These are phyloP conservation scores for Proteles cristata DNA, from an alignment of 2,113 vertebrate species.

Conservation along the genomic window DNA sequence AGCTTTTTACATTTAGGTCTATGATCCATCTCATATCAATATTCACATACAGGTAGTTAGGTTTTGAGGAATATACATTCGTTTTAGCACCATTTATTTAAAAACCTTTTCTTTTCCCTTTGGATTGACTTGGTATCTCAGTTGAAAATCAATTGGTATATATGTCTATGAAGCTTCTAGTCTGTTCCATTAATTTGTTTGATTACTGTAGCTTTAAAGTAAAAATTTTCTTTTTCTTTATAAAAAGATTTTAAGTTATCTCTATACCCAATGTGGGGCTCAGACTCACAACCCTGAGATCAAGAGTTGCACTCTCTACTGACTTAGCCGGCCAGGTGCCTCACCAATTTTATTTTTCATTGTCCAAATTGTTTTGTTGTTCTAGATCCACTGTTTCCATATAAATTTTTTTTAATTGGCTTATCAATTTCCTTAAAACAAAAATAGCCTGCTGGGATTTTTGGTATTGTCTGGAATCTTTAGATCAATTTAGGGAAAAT, in stretches of 20 bases:
- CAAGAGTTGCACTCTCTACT: too few species aligned
- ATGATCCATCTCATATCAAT: background rate
- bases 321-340: too few species aligned
- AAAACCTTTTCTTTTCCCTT: background rate
- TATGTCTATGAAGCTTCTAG: background rate
- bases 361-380: background rate
- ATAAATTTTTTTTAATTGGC: background rate
- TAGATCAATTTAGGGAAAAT: background rate
- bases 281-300: too few species aligned
- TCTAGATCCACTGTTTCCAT: background rate
- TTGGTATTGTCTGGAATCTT: background rate
- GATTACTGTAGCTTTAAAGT: background rate
- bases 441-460: background rate
- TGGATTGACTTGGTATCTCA: background rate
- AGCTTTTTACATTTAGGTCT: background rate
- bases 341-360: background rate
- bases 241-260: too few species aligned
- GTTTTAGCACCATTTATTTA: background rate
- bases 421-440: background rate
- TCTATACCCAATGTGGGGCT: too few species aligned
- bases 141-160: background rate
- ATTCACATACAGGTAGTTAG: background rate
- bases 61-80: background rate
- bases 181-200: background rate
- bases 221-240: conserved; percentile 1